Evolutionary conservation across 2,888 invertebrate genomes (phyloP).

Genomic region (Troides helena): DNA sequence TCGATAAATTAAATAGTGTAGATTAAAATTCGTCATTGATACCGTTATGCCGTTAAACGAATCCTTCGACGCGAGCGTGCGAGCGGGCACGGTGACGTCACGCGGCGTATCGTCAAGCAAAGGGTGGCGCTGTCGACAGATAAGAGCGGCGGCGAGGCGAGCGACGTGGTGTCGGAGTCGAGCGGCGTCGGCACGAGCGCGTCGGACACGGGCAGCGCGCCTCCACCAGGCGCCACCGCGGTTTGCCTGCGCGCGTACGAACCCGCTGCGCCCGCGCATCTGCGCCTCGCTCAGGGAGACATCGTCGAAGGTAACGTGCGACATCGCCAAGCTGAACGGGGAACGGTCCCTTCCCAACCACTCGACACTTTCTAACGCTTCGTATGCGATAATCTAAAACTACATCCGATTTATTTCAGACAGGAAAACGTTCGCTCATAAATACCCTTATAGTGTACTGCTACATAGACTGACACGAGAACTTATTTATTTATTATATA

Average conservation of each 20-base stretch:
- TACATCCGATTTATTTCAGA: too few relatives aligned
- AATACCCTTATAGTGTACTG: too few relatives aligned
- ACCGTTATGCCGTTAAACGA: background rate
- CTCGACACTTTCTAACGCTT: too few relatives aligned
- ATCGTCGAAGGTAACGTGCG: conserved; percentile 87
- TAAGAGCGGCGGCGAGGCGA: conserved; percentile 93
- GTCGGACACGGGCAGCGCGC: conserved; percentile 90
- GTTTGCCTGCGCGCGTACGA: conserved; percentile 92
- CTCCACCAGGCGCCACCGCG: conserved; percentile 87
- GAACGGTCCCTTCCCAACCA: too few relatives aligned
- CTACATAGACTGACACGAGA: too few relatives aligned
- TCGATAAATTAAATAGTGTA: background rate
- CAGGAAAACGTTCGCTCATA: too few relatives aligned
- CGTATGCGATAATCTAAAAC: background rate
- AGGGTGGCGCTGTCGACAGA: conserved; percentile 79
- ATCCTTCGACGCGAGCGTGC: background rate
- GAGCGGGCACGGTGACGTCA: background rate
- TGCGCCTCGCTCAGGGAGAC: conserved; percentile 92
- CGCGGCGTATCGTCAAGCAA: conserved; percentile 8
- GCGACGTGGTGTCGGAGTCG: conserved; percentile 95
- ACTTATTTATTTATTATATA: too few relatives aligned
- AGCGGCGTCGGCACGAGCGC: conserved; percentile 94
- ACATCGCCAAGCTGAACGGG: background rate
- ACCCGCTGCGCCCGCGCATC: conserved; percentile 85
- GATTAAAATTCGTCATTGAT: background rate